Evolutionary conservation across 2,888 invertebrate species (phyloP).

Genomic region (Stictocephala bisonia): DNA sequence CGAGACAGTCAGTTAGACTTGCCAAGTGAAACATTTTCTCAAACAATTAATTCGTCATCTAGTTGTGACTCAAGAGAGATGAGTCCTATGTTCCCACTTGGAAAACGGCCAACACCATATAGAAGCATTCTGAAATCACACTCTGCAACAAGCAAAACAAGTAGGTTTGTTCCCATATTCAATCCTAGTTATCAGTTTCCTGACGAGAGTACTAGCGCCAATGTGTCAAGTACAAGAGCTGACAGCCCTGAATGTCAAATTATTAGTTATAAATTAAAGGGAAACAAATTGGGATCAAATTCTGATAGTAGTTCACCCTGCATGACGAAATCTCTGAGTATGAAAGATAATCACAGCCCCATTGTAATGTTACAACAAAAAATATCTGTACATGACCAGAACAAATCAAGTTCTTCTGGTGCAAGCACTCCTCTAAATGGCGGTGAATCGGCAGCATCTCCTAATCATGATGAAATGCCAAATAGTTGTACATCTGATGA

Average conservation of each 20-base stretch:
- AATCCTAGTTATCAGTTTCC: conserved; percentile 25
- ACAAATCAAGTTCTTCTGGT: conserved; percentile 40
- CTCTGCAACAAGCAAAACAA: background rate
- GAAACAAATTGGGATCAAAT: conserved; percentile 15
- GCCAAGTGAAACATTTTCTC: conserved; percentile 63
- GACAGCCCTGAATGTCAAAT: conserved; percentile 24
- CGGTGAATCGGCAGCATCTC: conserved; percentile 28
- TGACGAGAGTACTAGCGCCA: conserved; percentile 14
- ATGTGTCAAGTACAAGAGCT: conserved; percentile 3
- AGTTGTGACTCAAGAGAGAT: conserved; percentile 60
- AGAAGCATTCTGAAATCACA: conserved; percentile 18
- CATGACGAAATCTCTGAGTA: conserved; percentile 6
- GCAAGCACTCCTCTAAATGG: conserved; percentile 38
- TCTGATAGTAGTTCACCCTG: conserved; percentile 3
- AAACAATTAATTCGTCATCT: conserved; percentile 64
- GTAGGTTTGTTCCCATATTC: conserved; percentile 14
- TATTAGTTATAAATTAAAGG: conserved; percentile 17
- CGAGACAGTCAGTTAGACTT: conserved; percentile 63
- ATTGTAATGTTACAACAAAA: conserved; percentile 15
- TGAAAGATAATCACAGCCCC: conserved; percentile 15
- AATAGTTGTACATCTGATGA: conserved; percentile 36
- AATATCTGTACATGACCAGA: conserved; percentile 9
- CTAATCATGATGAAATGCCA: conserved; percentile 36
- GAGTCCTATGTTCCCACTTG: conserved; percentile 55
- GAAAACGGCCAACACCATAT: conserved; percentile 5